Evolutionary conservation across 1,140 invertebrate genomes (phyloP).

Genomic region (Drosophila tsacasi): DNA sequence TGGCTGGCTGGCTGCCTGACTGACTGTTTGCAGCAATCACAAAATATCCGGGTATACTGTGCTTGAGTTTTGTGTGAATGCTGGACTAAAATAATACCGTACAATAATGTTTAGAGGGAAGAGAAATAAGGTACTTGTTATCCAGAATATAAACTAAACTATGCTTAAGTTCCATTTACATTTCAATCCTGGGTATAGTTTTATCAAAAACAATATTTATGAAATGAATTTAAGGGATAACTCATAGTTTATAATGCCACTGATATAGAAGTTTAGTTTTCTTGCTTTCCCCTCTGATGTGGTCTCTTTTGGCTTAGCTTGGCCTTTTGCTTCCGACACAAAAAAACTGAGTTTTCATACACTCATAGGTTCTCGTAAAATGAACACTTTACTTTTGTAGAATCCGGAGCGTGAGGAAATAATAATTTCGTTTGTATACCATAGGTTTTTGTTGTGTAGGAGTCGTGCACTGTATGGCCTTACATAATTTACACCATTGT

Average conservation of each 20-base stretch:
- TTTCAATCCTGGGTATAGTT: background rate
- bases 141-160: background rate
- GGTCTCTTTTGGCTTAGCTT: conserved; percentile 18
- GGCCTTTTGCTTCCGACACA: conserved; percentile 38
- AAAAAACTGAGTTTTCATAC: conserved; percentile 33
- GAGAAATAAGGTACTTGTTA: background rate
- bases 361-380: conserved; percentile 27
- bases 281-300: background rate
- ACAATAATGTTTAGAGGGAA: background rate
- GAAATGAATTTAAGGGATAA: background rate
- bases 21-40: background rate
- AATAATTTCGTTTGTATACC: conserved; percentile 24
- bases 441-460: conserved; percentile 2
- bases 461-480: conserved; percentile 2
- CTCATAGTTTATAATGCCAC: background rate
- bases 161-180: rapidly evolving
- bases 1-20: background rate
- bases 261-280: background rate
- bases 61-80: background rate
- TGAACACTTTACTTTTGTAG: conserved; percentile 35
- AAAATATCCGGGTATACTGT: conserved; percentile 10
- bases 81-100: background rate
- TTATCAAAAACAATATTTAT: background rate
- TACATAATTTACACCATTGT: conserved; percentile 21
- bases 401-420: conserved; percentile 18